These are phyloP conservation scores for Hyposoter dolosus DNA, from an alignment of 2,888 invertebrate species.

Conservation along the genomic window DNA sequence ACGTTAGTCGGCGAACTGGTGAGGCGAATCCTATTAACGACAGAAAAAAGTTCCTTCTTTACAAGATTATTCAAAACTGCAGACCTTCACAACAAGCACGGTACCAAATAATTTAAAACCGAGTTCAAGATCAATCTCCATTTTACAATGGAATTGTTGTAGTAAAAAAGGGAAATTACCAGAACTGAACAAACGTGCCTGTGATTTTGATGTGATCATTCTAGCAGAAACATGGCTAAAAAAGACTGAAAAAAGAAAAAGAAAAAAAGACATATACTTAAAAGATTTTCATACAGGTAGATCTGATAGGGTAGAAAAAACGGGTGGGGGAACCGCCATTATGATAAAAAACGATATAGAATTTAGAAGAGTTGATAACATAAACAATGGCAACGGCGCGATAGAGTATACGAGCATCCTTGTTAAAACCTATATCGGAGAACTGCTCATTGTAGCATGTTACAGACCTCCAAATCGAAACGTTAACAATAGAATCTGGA, in stretches of 20 bases:
- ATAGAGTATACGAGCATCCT: background rate
- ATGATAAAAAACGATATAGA: constrained; percentile 18
- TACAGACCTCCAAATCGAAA: constrained; percentile 5
- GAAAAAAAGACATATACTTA: background rate
- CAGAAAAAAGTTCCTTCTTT: constrained; percentile 15
- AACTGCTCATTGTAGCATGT: background rate
- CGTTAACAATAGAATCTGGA: background rate
- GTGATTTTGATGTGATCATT: constrained; percentile 17
- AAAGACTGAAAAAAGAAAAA: no score
- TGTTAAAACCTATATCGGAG: background rate
- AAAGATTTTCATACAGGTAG: constrained; percentile 21
- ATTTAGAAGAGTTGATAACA: background rate
- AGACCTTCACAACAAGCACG: constrained; percentile 18
- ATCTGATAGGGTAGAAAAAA: background rate
- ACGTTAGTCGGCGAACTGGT: constrained; percentile 18
- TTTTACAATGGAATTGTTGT: constrained; percentile 36
- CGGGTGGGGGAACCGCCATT: constrained; percentile 2
- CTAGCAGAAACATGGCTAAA: constrained; percentile 27
- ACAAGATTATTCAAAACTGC: constrained; percentile 28
- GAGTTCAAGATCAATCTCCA: background rate
- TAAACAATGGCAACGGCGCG: background rate
- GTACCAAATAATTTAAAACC: background rate
- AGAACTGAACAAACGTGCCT: background rate
- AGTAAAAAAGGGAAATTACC: constrained; percentile 23
- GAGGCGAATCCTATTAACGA: background rate